phyloP scores from a whole-genome alignment of 1,140 invertebrate genomes.

The Oryzaephilus surinamensis region DNA sequence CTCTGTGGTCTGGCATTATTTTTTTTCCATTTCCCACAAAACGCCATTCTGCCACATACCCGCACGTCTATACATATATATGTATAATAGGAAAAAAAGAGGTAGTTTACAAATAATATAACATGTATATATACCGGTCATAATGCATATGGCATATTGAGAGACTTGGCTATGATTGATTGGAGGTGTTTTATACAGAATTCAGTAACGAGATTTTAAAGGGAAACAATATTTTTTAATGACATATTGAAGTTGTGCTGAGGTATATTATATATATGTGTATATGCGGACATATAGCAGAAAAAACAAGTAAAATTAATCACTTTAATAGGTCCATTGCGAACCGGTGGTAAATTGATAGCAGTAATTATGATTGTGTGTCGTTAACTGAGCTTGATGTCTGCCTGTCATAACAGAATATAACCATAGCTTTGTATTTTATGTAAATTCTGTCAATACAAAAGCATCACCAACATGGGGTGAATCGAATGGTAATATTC shows the following conservation, averaged over 20 bases:
- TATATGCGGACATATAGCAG: constrained; percentile 3
- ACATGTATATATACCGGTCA: no score
- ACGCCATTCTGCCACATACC: no score
- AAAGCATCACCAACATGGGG: no score
- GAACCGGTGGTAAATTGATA: constrained; percentile 21
- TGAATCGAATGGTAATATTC: no score
- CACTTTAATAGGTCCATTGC: constrained; percentile 26
- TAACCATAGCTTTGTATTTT: constrained; percentile 14
- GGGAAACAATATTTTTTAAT: constrained; percentile 25
- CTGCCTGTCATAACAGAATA: constrained; percentile 23
- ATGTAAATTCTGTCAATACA: constrained; percentile 15
- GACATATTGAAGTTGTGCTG: constrained; percentile 23
- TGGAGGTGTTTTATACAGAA: constrained; percentile 6
- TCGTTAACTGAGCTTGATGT: constrained; percentile 25
- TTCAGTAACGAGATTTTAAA: constrained; percentile 17
- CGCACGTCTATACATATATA: no score
- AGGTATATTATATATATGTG: no score
- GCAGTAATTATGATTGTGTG: constrained; percentile 24
- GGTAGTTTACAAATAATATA: no score
- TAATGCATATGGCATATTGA: no score
- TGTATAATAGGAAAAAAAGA: no score
- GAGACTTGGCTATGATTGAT: constrained; percentile 15
- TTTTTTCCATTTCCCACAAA: no score
- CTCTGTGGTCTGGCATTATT: no score
- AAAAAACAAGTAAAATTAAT: constrained; percentile 19